Evolutionary conservation across 2,888 invertebrate genomes (phyloP), one percentile per base, ranked within the genome.

Genomic region (Beris chalybata): DNA sequence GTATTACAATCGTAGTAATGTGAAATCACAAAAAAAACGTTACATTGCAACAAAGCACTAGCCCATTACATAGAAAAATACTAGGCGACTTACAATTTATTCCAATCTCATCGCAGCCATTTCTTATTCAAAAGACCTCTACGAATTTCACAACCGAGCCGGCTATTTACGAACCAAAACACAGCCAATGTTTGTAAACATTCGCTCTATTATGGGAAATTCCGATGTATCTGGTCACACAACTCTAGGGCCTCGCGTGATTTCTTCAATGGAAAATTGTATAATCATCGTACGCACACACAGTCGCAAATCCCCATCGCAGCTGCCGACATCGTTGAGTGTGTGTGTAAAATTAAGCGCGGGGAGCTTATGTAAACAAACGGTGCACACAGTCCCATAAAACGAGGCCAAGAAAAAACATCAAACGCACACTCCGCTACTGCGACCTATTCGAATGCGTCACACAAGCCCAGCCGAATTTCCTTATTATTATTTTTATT

Each of bases 171-270:
- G 5, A n/a, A 29, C n/a, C 50, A 63, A 63, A 56, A 56, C 38
- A 38, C 48, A n/a, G 13, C 61, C 64, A 58, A 29, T 67, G 67
- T 67, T 67, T 65, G 65, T 65, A 67, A 67, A 67, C 67, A 65
- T 7, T 50, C 22, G 31, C 4, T n/a, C 11, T 67, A 50, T 59
- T 65, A 31, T 65, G 65, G 67, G 67, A 67, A 67, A 67, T 67
- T 59, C 22, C 6, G 5, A 12, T 30, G 3, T 12, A 64, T 67
- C 67, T 47, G 50, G 55, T 57, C 57, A 45, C 65, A 32, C 67
- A 6, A 22, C 32, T 12, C 44, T 3, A 15, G 58, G 58, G 13
- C 31, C 22, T 15, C 30, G 22, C 45, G 45, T 30, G 15, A 45
- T 31, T 58, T 58, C 58, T 58, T 56, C 38, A 56, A 56, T 56